phyloP scores from a whole-genome alignment of 37 sponge, comb jelly and placozoan species.

The Beroe ovata region DNA sequence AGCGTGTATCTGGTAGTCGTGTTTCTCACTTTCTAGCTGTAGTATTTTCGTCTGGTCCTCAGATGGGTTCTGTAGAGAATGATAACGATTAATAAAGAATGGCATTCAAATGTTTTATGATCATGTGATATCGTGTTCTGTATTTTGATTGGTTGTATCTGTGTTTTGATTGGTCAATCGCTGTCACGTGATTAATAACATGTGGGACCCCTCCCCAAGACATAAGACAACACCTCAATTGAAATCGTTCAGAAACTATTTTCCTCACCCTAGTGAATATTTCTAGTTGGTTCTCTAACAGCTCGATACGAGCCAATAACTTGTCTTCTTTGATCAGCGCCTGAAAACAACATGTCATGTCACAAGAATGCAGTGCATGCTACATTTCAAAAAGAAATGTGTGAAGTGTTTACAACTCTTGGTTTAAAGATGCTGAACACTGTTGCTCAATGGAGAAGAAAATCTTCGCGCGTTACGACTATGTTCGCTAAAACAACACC shows the following conservation, averaged over 20 bases:
- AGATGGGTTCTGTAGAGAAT: conserved; percentile 11
- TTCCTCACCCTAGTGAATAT: conserved; percentile 77
- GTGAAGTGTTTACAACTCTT: not conserved
- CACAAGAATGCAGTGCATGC: too few relatives aligned
- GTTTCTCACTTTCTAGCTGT: conserved; percentile 42
- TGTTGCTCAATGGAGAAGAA: not conserved
- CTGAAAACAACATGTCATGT: too few relatives aligned
- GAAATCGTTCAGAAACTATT: too few relatives aligned
- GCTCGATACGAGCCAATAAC: conserved; percentile 88
- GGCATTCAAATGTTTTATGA: too few relatives aligned
- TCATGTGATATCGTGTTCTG: too few relatives aligned
- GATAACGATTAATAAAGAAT: too few relatives aligned
- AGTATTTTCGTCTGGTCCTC: conserved; percentile 48
- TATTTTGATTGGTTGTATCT: too few relatives aligned
- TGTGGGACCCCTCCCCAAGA: too few relatives aligned
- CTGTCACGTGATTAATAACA: too few relatives aligned
- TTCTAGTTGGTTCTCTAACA: conserved; percentile 91
- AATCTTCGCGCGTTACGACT: conserved; percentile 34
- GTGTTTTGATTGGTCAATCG: too few relatives aligned
- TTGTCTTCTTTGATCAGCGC: conserved; percentile 90
- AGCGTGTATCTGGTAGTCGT: conserved; percentile 57
- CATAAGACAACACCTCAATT: too few relatives aligned
- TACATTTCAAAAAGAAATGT: too few relatives aligned
- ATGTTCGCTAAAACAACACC: not conserved
- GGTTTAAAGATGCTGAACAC: not conserved